These are phyloP conservation scores for Acanthaster planci DNA, from an alignment of 35 echinoderm and acorn worm genomes.

Conservation along the genomic window DNA sequence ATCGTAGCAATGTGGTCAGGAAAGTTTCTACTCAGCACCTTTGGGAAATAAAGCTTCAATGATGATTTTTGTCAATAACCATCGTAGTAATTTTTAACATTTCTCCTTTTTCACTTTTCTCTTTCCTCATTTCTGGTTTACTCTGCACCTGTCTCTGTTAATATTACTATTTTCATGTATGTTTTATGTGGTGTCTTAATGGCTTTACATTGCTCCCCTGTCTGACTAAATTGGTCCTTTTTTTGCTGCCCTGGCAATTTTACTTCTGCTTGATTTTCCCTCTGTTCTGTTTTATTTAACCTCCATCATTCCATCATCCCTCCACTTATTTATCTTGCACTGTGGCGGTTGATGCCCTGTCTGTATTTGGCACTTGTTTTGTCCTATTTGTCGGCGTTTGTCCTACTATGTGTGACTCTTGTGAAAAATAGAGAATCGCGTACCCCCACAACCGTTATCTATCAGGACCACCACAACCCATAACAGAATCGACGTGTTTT, in stretches of 20 bases:
- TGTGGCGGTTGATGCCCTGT: background rate
- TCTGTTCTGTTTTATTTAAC: too few species aligned
- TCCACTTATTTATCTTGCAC: background rate
- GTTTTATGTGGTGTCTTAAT: background rate
- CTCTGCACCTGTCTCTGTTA: background rate
- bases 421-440: conserved; percentile 34
- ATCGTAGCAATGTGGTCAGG: too few species aligned
- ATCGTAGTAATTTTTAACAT: background rate
- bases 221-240: background rate
- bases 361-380: background rate
- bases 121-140: background rate
- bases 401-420: background rate
- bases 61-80: background rate
- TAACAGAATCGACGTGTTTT: conserved; percentile 60
- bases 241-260: background rate
- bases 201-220: too few species aligned
- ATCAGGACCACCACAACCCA: conserved; percentile 33
- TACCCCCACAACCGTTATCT: conserved; percentile 37
- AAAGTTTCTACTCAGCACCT: too few species aligned
- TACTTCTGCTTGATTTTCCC: too few species aligned
- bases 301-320: background rate
- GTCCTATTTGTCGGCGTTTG: background rate
- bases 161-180: background rate
- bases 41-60: too few species aligned
- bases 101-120: background rate